A percentile compares a stretch with the other conserved stretches of the same genome.
These are phyloP conservation scores for Dyspetes luteomarginatus DNA, from an alignment of 2,888 invertebrate genomes.

Conservation along the genomic window DNA sequence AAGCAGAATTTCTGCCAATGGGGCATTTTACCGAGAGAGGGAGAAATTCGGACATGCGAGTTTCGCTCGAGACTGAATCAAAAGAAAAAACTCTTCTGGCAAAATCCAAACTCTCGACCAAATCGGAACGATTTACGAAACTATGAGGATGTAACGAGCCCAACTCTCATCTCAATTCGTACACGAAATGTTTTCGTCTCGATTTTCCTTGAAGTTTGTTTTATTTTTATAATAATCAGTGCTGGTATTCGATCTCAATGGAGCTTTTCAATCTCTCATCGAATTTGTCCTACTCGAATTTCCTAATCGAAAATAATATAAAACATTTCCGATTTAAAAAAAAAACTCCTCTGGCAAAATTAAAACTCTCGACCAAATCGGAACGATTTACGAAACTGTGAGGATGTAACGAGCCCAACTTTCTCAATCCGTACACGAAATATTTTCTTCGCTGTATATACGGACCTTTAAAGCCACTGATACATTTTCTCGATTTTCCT, in stretches of 20 bases:
- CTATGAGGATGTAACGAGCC: slow-evolving; percentile 3
- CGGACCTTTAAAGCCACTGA: no score
- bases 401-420: slow-evolving; percentile 6
- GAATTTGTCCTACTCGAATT: no score
- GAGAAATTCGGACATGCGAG: slow-evolving; percentile 24
- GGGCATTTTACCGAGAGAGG: slow-evolving; percentile 3
- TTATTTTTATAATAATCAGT: not conserved
- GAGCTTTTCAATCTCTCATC: no score
- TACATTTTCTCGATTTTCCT: not conserved
- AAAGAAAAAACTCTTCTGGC: slow-evolving; percentile 23
- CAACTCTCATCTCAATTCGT: not conserved
- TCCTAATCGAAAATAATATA: no score
- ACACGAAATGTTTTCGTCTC: not conserved
- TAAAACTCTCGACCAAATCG: slow-evolving; percentile 12
- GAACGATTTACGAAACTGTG: slow-evolving; percentile 9
- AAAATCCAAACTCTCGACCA: slow-evolving; percentile 14
- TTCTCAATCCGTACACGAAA: not conserved
- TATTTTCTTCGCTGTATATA: not conserved
- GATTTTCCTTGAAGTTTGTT: not conserved
- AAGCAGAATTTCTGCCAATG: slow-evolving; percentile 52
- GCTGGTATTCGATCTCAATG: no score
- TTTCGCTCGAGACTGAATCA: slow-evolving; percentile 14
- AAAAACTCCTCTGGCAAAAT: slow-evolving; percentile 25
- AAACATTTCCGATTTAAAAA: no score
- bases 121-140: slow-evolving; percentile 20